These are phyloP conservation scores for Bergia sp. DNA, from an alignment of 92 coral and sea anemone genomes.

Conservation along the genomic window DNA sequence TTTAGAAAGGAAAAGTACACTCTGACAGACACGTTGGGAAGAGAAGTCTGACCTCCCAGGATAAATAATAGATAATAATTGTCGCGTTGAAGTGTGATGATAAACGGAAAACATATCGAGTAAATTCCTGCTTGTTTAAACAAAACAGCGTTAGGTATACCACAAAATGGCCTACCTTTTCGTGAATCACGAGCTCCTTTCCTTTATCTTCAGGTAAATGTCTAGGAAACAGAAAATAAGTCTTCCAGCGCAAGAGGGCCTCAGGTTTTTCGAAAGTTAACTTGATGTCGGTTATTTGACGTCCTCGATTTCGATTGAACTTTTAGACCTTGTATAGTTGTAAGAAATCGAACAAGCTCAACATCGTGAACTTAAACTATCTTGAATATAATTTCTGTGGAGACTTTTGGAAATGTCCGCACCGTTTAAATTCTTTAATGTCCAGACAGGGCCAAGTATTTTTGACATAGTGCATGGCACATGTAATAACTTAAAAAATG, in stretches of 20 bases:
- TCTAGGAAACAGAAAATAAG: not conserved
- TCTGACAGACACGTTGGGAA: constrained; percentile 6
- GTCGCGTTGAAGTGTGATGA: constrained; percentile 2
- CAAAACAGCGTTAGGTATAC: not conserved
- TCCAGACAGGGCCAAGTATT: not conserved
- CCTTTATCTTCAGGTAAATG: not conserved
- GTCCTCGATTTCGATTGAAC: not conserved
- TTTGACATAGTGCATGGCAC: not conserved
- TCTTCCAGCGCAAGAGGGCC: not conserved
- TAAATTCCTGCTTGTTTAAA: constrained; percentile 19
- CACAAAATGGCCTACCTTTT: constrained; percentile 21
- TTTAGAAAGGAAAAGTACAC: not conserved
- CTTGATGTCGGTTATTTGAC: not conserved
- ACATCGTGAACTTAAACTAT: no score
- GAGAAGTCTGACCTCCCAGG: constrained; percentile 26
- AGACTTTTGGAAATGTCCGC: not conserved
- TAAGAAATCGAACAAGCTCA: no score
- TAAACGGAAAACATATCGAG: constrained; percentile 19
- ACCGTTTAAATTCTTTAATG: not conserved
- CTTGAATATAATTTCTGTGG: not conserved
- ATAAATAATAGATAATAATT: not conserved
- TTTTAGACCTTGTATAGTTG: no score
- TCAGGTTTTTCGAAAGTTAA: not conserved
- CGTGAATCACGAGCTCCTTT: not conserved
- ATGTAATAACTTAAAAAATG: not conserved